phyloP scores from a whole-genome alignment of 2,113 vertebrate genomes.

The Hassar affinis region DNA sequence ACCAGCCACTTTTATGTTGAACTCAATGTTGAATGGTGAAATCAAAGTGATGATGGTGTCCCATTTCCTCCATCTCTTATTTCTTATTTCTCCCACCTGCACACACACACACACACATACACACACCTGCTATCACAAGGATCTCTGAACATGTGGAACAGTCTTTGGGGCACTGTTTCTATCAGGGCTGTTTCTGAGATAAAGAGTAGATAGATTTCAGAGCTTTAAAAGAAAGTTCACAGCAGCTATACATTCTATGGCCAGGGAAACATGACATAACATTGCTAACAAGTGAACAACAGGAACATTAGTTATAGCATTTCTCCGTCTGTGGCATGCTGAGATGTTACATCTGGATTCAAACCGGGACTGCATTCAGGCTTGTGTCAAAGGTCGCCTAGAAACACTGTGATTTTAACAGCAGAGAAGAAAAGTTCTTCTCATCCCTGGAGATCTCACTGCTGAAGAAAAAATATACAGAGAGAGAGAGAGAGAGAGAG shows the following conservation, averaged over 20 bases:
- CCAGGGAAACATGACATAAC: not conserved
- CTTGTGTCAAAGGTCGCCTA: slow-evolving; percentile 65
- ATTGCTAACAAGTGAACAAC: not conserved
- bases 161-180: not conserved
- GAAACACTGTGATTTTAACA: slow-evolving; percentile 67
- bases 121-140: not conserved
- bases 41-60: not conserved
- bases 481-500: not conserved
- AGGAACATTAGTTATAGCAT: not conserved
- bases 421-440: slow-evolving; percentile 54
- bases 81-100: not conserved
- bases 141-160: not conserved
- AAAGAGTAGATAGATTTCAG: not conserved
- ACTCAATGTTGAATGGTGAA: not conserved
- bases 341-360: slow-evolving; percentile 70
- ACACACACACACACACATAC: not conserved
- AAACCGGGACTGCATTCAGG: slow-evolving; percentile 64
- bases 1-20: not conserved
- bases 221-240: not conserved
- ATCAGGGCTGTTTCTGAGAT: not conserved
- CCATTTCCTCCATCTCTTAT: not conserved
- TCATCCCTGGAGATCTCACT: not conserved
- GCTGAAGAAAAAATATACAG: not conserved
- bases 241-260: not conserved
- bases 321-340: slow-evolving; percentile 46